Evolutionary conservation across 2,797 vertebrate genomes (phyloP), one percentile per base, ranked within the genome.

Genomic region (Sebastes taczanowskii): DNA sequence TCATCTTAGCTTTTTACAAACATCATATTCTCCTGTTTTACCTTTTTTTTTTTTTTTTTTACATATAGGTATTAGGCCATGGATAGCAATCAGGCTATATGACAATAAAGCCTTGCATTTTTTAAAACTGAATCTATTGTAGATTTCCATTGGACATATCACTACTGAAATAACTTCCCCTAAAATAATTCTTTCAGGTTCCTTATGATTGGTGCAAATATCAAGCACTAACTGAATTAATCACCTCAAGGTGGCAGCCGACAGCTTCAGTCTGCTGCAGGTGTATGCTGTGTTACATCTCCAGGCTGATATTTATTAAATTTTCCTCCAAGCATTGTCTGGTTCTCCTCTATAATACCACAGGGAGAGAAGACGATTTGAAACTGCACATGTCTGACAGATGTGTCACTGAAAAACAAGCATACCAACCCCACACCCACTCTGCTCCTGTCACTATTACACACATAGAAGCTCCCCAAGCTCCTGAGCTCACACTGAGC

Each of bases 351-450:
- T 72, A 38, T 61, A 69, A 65, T 23, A 71, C 77, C 64, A 9
- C 23, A 38, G 72, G 25, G 74, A 80, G 52, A 29, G 30, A 64
- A 42, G 59, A 78, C 35, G 25, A 56, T 30, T 58, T 64, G 60
- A 86, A 80, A 78, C 29, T 7, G 16, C 25, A 4, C 64, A 66
- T 52, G 3, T 71, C 65, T 76, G 82, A 86, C 74, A 89, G 83
- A 88, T 71, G 71, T 78, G 67, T 62, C 68, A 67, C 32, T 30
- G 49, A 75, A 85, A 86, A 86, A 72, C 69, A 78, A 75, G 29
- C 69, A 81, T 22, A 53, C 35, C 35, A 13, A 4, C 46, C 6
- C 70, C 49, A 35, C 18, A 27, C 59, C 25, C 42, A 20, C 59
- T 63, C 14, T 67, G 14, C 69, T 72, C 35, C 25, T 56, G 5